Percentiles rank a stretch among this genome's conserved stretches.
Evolutionary conservation across 2,113 vertebrate genomes (phyloP).

Genomic region (Xenopus laevis): DNA sequence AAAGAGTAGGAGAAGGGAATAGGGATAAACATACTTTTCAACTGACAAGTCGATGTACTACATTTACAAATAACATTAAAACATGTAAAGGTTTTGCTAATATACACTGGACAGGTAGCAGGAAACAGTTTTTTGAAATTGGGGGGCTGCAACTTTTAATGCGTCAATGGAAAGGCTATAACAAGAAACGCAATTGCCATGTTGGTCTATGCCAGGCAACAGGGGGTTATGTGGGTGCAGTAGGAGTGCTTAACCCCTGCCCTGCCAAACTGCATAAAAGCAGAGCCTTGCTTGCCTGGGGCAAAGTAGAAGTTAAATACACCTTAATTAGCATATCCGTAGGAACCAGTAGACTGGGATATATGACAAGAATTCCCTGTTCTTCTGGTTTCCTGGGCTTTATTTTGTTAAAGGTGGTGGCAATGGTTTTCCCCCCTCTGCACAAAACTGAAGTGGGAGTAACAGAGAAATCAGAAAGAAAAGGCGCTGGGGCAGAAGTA

Average conservation of each 20-base stretch:
- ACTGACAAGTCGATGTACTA: too few species aligned
- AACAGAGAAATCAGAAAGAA: constrained; percentile 50
- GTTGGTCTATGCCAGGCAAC: too few species aligned
- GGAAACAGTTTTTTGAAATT: too few species aligned
- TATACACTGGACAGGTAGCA: too few species aligned
- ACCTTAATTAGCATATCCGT: constrained; percentile 14
- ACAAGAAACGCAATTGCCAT: too few species aligned
- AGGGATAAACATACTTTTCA: too few species aligned
- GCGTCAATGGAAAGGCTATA: too few species aligned
- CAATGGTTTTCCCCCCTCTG: constrained; percentile 24
- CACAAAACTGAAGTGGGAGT: constrained; percentile 44
- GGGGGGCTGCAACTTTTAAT: too few species aligned
- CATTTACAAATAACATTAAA: too few species aligned
- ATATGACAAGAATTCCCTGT: constrained; percentile 50
- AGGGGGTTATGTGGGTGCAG: background rate
- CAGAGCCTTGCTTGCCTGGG: background rate
- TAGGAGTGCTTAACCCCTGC: background rate
- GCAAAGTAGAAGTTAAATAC: constrained; percentile 12
- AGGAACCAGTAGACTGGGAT: constrained; percentile 42
- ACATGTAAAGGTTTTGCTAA: too few species aligned
- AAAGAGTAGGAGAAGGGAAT: too few species aligned
- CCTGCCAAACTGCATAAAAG: background rate
- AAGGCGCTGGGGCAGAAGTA: constrained; percentile 52
- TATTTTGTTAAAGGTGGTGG: constrained; percentile 29
- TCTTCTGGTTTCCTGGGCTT: constrained; percentile 32